Evolutionary conservation across 2,797 vertebrate species (phyloP), one percentile per base, ranked within the genome.

Genomic region (Graptemys geographica): DNA sequence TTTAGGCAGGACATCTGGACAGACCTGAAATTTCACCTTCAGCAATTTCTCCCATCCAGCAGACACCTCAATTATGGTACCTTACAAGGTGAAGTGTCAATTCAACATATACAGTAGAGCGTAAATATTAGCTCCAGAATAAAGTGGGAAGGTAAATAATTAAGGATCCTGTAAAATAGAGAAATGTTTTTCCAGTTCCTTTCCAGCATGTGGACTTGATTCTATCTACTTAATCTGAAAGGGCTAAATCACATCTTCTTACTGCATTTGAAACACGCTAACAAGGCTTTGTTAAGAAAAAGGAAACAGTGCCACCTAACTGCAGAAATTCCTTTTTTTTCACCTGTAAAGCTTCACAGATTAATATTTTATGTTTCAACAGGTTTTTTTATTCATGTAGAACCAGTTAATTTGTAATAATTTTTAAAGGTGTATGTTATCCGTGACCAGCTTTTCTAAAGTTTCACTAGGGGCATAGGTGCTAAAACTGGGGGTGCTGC

Each of bases 241-340:
- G 94, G 44, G 19, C 0, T 8, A 72, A 69, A 41, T 23, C 11
- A 83, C 90, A 79, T 6, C 78, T 87, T 90, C 83, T 79, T 37
- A n/a, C 62, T 53, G 27, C 49, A 88, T 87, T 89, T 94, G 87
- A 90, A 95, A 65, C 69, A 89, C 59, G 1, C 53, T 28, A 81
- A 56, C 72, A 90, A 94, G 80, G 8, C 4, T 88, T 82, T 82
- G 69, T 31, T 81, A 97, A 94, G 92, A 87, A 98, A 97, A 97
- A 97, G 95, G 96, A 93, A 98, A 98, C 87, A 98, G 95, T 97
- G 97, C 97, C 98, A 98, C 97, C 98, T 98, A 98, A 98, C 96
- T 93, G 96, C 80, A 10, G n/a, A 81, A 94, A 51, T 27, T 0
- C 23, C 56, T 41, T 55, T 56, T 56, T 94, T 92, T 94, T 44